Evolutionary conservation across 2,113 vertebrate genomes (phyloP), one percentile per base, ranked within the genome.

Genomic region (Asarcornis scutulata): DNA sequence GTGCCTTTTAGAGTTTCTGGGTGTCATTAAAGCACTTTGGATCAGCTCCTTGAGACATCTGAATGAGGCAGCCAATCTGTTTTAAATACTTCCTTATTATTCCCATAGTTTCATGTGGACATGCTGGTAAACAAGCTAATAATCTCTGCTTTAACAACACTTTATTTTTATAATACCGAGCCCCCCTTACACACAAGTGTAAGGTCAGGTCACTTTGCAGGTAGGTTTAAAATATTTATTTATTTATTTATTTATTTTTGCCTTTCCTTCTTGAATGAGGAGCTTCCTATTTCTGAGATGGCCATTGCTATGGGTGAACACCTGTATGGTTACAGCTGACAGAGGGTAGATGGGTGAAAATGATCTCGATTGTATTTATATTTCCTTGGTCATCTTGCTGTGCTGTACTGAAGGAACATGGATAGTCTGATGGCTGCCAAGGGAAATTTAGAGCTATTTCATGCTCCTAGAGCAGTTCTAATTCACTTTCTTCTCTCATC

Each of bases 1-100:
- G 29, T 1, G 17, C 40, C 63, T 91, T 89, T 84, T 91, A 86
- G 79, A 82, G 71, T 93, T 94, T 67, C 80, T 91, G 58, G 2
- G 27, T 79, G n/a, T 73, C 69, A 91, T 80, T 64, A 44, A 42
- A 34, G n/a, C 31, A 40, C 32, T 80, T 93, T 87, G 67, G 58
- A 94, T 92, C 53, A 62, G 71, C 83, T 75, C 58, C 77, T 76
- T 86, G 55, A 79, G 75, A 79, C 46, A 36, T 67, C 25, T 81
- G 81, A 94, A 87, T n/a, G 48, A 93, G 55, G 67, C 23, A 86
- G 66, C 12, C 48, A 93, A 76, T 85, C 67, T 86, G n/a, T 75
- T 91, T 88, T 42, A 87, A 91, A 73, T 26, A 22, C 7, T 86
- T 48, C 21, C 42, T 17, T 76, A 62, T 56, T 77, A 83, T 60